These are phyloP conservation scores for Cnemophilus loriae DNA, from an alignment of 2,113 vertebrate species.

Conservation along the genomic window DNA sequence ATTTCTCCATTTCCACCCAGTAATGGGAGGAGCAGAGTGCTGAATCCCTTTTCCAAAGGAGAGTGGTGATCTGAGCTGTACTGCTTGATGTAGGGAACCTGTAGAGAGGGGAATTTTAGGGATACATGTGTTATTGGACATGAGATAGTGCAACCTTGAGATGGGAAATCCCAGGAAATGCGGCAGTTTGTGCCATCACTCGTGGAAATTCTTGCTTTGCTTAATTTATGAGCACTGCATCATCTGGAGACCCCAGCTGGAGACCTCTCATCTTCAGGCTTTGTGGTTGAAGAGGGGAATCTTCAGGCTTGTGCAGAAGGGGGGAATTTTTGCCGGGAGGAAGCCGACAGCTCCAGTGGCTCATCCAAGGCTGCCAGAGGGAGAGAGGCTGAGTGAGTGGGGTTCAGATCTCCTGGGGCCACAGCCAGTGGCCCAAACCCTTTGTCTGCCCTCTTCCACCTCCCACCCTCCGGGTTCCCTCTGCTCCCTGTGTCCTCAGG, in stretches of 20 bases:
- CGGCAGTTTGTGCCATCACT: background rate
- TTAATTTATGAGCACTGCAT: background rate
- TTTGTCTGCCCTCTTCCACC: background rate
- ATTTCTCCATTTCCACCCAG: background rate
- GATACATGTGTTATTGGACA: accelerated
- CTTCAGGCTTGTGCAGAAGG: background rate
- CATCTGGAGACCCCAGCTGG: background rate
- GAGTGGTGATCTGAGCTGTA: background rate
- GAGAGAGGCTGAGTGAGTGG: background rate
- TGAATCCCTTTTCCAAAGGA: background rate
- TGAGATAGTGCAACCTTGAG: background rate
- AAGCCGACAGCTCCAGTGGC: background rate
- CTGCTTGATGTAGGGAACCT: background rate
- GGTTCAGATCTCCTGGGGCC: background rate
- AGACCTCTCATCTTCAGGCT: background rate
- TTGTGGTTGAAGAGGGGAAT: background rate
- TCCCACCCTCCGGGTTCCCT: background rate
- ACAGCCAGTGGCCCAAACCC: accelerated
- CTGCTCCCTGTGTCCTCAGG: background rate
- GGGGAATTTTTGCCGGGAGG: background rate
- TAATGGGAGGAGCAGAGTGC: background rate
- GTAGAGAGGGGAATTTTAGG: background rate
- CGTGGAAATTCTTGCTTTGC: background rate
- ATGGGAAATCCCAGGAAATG: background rate
- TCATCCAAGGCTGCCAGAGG: background rate